phyloP scores from a whole-genome alignment of 1,140 invertebrate species.

The Nymphalis io region DNA sequence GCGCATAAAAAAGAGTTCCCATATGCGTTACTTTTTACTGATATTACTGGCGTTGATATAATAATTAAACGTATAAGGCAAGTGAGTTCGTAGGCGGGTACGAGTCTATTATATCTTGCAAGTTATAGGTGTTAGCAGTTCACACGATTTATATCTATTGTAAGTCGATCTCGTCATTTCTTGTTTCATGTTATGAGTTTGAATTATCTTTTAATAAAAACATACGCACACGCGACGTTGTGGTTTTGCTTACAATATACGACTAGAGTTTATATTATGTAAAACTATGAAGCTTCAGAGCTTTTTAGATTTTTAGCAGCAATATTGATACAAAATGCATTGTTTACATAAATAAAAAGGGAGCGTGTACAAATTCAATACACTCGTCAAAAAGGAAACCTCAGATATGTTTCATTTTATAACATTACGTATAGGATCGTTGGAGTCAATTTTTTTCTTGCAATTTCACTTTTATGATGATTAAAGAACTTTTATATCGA shows the following conservation, averaged over 20 bases:
- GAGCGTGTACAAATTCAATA: too few species aligned
- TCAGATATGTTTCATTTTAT: too few species aligned
- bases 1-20: background rate
- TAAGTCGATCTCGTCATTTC: constrained; percentile 35
- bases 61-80: constrained; percentile 29
- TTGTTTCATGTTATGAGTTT: constrained; percentile 26
- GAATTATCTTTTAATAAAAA: constrained; percentile 34
- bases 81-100: constrained; percentile 16
- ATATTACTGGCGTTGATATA: constrained; percentile 19
- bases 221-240: constrained; percentile 34
- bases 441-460: too few species aligned
- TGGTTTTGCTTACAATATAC: constrained; percentile 12
- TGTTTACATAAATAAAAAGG: too few species aligned
- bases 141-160: constrained; percentile 43
- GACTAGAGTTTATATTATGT: background rate
- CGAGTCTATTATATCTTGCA: constrained; percentile 31
- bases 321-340: too few species aligned
- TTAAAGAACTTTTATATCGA: too few species aligned
- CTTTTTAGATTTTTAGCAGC: too few species aligned
- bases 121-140: constrained; percentile 37
- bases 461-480: too few species aligned
- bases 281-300: background rate
- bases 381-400: too few species aligned
- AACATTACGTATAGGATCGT: too few species aligned
- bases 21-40: background rate